Evolutionary conservation across 2,888 invertebrate species (phyloP).

Genomic region (Xanthia togata): DNA sequence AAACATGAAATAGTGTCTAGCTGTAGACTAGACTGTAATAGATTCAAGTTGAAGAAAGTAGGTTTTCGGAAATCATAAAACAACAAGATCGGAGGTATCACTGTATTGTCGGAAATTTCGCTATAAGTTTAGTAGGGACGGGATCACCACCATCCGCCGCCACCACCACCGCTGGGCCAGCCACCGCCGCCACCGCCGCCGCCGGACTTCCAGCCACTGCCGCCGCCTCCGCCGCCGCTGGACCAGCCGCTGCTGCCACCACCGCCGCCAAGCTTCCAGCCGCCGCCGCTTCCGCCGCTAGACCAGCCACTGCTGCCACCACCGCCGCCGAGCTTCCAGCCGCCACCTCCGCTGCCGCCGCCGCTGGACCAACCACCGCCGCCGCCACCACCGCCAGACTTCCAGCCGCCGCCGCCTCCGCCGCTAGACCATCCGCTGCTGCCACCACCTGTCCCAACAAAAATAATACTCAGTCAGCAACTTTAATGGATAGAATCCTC

Average conservation of each 20-base stretch:
- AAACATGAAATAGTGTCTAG: constrained; percentile 1
- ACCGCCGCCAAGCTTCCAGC: constrained; percentile 75
- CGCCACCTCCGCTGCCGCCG: constrained; percentile 63
- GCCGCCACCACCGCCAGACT: constrained; percentile 62
- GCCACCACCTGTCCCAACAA: constrained; percentile 69
- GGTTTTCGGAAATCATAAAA: constrained; percentile 52
- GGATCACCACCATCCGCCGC: constrained; percentile 82
- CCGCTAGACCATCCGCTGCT: constrained; percentile 58
- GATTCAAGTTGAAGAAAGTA: neutral
- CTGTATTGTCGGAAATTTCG: constrained; percentile 79
- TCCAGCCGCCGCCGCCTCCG: constrained; percentile 51
- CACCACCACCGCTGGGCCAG: constrained; percentile 68
- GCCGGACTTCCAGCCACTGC: constrained; percentile 65
- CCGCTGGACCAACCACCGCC: constrained; percentile 67
- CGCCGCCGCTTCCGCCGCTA: constrained; percentile 72
- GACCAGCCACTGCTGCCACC: constrained; percentile 65
- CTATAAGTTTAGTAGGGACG: constrained; percentile 62
- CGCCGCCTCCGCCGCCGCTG: constrained; percentile 59
- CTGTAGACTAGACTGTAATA: neutral
- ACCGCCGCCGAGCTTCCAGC: constrained; percentile 55
- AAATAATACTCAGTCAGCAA: constrained; percentile 1
- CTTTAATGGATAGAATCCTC: neutral
- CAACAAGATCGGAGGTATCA: constrained; percentile 76
- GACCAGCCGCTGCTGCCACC: constrained; percentile 69
- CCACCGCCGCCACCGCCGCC: constrained; percentile 58